A percentile compares a stretch with the other conserved stretches of the same genome.
Conservation (phyloP, 2,113 vertebrate species). For the Neogobius melanostomus region DNA sequence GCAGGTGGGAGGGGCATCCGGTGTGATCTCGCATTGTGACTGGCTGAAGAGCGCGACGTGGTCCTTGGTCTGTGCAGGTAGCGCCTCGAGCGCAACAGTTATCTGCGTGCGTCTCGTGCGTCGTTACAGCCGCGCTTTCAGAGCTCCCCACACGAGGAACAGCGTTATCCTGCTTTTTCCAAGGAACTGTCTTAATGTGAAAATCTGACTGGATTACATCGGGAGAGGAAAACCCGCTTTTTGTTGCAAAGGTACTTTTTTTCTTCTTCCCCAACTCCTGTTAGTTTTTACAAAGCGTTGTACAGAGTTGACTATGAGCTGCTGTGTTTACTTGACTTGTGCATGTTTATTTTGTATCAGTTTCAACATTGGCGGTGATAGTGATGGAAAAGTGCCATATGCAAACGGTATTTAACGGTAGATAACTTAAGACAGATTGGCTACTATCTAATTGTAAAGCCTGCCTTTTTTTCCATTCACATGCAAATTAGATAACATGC, state of each 20-base stretch:
- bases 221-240: constrained; percentile 11
- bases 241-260: constrained; percentile 40
- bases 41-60: constrained; percentile 79
- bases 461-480: background rate
- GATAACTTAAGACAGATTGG: constrained; percentile 24
- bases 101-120: constrained; percentile 23
- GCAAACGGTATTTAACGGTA: background rate
- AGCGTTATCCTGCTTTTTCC: constrained; percentile 15
- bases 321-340: background rate
- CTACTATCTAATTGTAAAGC: background rate
- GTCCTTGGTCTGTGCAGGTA: constrained; percentile 74
- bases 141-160: background rate
- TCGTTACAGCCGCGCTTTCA: constrained; percentile 16
- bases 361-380: constrained; percentile 8
- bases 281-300: too few relatives aligned
- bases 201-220: constrained; percentile 11
- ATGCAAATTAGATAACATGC: background rate
- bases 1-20: background rate
- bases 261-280: background rate
- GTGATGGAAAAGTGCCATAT: constrained; percentile 19
- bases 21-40: constrained; percentile 49
- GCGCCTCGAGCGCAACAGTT: constrained; percentile 60
- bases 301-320: background rate
- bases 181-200: constrained; percentile 10
- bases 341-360: constrained; percentile 20